Evolutionary conservation across 2,888 invertebrate genomes (phyloP), one percentile per base, ranked within the genome.

Genomic region (Pasiphila rectangulata): DNA sequence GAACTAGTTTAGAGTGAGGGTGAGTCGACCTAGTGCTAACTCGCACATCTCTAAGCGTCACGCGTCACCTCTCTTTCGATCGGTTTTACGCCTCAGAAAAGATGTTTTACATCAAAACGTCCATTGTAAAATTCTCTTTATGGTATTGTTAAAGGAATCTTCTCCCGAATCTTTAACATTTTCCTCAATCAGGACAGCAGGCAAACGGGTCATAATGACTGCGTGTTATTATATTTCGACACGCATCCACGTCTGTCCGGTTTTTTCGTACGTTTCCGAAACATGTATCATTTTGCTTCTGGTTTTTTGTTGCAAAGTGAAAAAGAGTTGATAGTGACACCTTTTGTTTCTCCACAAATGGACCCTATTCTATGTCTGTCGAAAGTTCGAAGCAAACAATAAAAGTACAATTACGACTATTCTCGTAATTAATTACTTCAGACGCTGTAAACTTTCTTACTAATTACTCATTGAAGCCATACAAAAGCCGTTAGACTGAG

Each of bases 381-480:
- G n/a, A n/a, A n/a, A n/a, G n/a, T n/a, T n/a, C n/a, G n/a, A n/a
- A n/a, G n/a, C n/a, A n/a, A n/a, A n/a, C n/a, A n/a, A n/a, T n/a
- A n/a, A n/a, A 34, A 41, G 32, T 30, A 51, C 23, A 21, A 20
- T 44, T 36, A 39, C 34, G 38, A 13, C 29, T 54, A 51, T 56
- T 55, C 43, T 4, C 37, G 17, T 36, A 17, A 25, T 55, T 37
- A 44, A 50, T 50, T 50, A 41, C 25, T 47, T 43, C 54, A 46
- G 42, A 59, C 56, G 58, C 51, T 69, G 69, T 64, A 70, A 69
- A 69, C 64, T 54, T 57, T n/a, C n/a, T n/a, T n/a, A 55, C 57
- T 69, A 67, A 67, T 65, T 60, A 65, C 54, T 53, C 61, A 67
- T 69, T 66, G 64, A 64, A 60, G 61, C 53, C 53, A n/a, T 47